Evolutionary conservation across 1,140 invertebrate species (phyloP), one percentile per base, ranked within the genome.

Genomic region (Campoletis sonorensis): DNA sequence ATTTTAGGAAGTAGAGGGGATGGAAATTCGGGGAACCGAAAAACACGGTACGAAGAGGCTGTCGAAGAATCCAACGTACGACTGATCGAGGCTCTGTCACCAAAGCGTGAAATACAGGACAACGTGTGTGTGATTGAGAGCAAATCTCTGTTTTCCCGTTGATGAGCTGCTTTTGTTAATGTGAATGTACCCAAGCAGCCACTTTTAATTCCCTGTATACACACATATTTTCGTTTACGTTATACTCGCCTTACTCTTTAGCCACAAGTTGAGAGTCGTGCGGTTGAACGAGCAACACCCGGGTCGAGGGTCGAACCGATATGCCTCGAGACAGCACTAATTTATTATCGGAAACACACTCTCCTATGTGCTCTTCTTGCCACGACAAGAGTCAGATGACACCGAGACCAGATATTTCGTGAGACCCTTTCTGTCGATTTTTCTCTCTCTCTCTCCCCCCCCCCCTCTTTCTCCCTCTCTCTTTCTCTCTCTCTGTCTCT

Each of bases 271-370:
- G 18, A n/a, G 37, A 45, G 70, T 26, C 51, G 37, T 75, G 72
- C 54, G 16, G 2, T 54, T 33, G 70, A 51, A 75, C 72, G 72
- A 23, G 72, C 72, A 33, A 7, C 82, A 80, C 68, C 73, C 27
- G 78, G 82, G 84, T 83, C 85, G 85, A 82, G 80, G 86, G 84
- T 87, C 82, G 82, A 54, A 64, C 68, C 58, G 78, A 86, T 86
- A 87, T 70, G 67, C 67, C 67, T 11, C 84, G 84, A 75, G 76
- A 84, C 45, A 81, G 82, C 84, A 82, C 71, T 82, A 86, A 86
- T 86, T 85, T 84, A 85, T 85, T 83, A 84, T 83, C 82, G 82
- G 76, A 81, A 84, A 84, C 83, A 71, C 64, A 54, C 71, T 27
- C 75, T 81, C 68, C 49, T 23, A 81, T 80, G 80, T 80, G 58